phyloP scores from a whole-genome alignment of 1,140 invertebrate species.

The Lepidurus arcticus region DNA sequence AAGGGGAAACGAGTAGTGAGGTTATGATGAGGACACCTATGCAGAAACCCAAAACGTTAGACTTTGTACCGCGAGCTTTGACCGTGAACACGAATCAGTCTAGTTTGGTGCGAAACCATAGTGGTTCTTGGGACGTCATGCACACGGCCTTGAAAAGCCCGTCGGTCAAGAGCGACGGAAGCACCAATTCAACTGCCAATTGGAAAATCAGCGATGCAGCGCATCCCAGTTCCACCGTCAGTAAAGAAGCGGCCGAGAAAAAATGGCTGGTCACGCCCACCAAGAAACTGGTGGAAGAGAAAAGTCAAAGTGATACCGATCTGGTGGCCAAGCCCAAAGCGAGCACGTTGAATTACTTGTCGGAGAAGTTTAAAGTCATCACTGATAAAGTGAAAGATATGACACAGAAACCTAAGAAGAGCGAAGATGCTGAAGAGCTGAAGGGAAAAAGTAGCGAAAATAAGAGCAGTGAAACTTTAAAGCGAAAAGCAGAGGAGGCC shows the following conservation, averaged over 20 bases:
- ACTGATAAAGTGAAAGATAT: background rate
- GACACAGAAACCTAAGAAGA: background rate
- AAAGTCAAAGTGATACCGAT: constrained; percentile 21
- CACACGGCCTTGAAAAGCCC: constrained; percentile 31
- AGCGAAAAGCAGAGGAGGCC: background rate
- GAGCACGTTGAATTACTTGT: background rate
- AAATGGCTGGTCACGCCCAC: background rate
- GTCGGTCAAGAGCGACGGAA: constrained; percentile 32
- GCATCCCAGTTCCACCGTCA: background rate
- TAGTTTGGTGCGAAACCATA: constrained; percentile 29
- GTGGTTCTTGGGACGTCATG: constrained; percentile 35
- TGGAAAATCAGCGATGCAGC: constrained; percentile 32
- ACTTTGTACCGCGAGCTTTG: constrained; percentile 32
- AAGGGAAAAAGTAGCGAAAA: background rate
- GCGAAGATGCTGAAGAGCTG: background rate
- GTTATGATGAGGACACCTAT: constrained; percentile 12
- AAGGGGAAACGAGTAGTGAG: background rate
- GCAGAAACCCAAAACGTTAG: constrained; percentile 27
- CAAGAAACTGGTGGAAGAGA: background rate
- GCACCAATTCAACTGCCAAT: constrained; percentile 34
- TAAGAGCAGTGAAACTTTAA: background rate
- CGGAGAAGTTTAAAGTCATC: background rate
- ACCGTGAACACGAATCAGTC: constrained; percentile 28
- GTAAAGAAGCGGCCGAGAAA: background rate
- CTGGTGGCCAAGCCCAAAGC: constrained; percentile 12